Evolutionary conservation across 2,888 invertebrate species (phyloP).

Genomic region (Meandrusa payeni): DNA sequence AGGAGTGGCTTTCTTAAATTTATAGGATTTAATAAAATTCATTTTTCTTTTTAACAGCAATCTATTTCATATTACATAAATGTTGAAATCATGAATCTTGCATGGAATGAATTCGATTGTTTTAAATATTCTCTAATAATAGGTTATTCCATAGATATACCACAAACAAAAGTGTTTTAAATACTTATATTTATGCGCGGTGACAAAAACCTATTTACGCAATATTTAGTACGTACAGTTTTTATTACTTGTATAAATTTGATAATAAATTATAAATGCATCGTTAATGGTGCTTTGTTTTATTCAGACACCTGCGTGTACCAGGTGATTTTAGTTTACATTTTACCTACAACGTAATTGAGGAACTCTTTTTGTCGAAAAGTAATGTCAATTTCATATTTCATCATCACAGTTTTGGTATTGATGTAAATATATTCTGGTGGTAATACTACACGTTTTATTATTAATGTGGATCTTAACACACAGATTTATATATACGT

Average conservation of each 20-base stretch:
- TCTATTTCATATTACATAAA: slow-evolving; percentile 22
- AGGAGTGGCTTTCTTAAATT: no score
- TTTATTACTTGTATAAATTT: slow-evolving; percentile 14
- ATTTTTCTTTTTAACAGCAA: slow-evolving; percentile 19
- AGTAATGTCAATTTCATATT: slow-evolving; percentile 11
- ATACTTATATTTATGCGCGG: background rate
- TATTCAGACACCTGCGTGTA: slow-evolving; percentile 4
- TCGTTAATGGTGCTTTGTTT: slow-evolving; percentile 11
- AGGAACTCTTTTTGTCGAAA: slow-evolving; percentile 6
- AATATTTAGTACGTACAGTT: background rate
- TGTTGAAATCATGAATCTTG: slow-evolving; percentile 11
- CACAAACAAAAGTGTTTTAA: slow-evolving; percentile 5
- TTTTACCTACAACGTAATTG: slow-evolving; percentile 4
- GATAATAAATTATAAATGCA: slow-evolving; percentile 19
- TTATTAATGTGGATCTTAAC: background rate
- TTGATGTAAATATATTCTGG: background rate
- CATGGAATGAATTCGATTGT: slow-evolving; percentile 11
- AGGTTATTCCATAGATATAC: background rate
- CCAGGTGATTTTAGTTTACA: slow-evolving; percentile 1
- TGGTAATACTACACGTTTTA: slow-evolving; percentile 7
- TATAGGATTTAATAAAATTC: slow-evolving; percentile 11
- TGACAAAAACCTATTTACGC: background rate
- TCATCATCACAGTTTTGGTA: slow-evolving; percentile 13
- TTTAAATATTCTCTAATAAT: slow-evolving; percentile 1
- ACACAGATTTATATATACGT: no score